phyloP scores from a whole-genome alignment of 2,888 invertebrate species.

The Ochropleura plecta region DNA sequence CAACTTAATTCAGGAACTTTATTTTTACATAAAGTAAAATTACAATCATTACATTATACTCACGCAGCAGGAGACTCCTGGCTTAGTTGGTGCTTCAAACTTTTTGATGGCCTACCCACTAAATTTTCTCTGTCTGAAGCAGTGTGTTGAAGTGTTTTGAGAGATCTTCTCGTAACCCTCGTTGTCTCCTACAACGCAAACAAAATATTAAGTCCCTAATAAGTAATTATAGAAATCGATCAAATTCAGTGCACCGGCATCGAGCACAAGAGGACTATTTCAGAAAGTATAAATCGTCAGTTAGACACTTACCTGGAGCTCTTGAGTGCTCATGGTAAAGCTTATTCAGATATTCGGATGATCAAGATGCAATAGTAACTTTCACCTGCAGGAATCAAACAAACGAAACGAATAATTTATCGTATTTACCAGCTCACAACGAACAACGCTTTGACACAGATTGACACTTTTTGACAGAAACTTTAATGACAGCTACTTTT shows the following conservation, averaged over 20 bases:
- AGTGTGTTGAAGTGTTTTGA: conserved; percentile 94
- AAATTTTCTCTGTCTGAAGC: conserved; percentile 94
- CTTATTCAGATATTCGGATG: neutral
- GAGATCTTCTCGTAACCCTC: conserved; percentile 90
- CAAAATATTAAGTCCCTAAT: neutral
- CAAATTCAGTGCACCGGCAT: conserved; percentile 2
- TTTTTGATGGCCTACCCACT: conserved; percentile 91
- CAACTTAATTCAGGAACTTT: neutral
- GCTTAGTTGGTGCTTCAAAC: conserved; percentile 87
- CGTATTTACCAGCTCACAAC: conserved; percentile 30
- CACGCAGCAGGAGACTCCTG: conserved; percentile 89
- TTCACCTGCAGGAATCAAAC: conserved; percentile 14
- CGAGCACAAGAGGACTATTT: neutral
- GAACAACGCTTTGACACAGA: neutral
- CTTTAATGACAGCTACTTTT: conserved; percentile 26
- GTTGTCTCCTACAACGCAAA: conserved; percentile 66
- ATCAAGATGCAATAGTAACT: neutral
- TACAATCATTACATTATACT: conserved; percentile 64
- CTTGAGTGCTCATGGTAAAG: conserved; percentile 71
- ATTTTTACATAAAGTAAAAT: neutral
- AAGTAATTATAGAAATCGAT: neutral
- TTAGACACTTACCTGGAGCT: conserved; percentile 61
- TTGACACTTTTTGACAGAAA: conserved; percentile 47
- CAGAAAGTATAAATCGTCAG: neutral
- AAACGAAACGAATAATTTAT: neutral